Evolutionary conservation across 2,113 vertebrate species (phyloP), one percentile per base, ranked within the genome.

Genomic region (Muscicapa adusta): DNA sequence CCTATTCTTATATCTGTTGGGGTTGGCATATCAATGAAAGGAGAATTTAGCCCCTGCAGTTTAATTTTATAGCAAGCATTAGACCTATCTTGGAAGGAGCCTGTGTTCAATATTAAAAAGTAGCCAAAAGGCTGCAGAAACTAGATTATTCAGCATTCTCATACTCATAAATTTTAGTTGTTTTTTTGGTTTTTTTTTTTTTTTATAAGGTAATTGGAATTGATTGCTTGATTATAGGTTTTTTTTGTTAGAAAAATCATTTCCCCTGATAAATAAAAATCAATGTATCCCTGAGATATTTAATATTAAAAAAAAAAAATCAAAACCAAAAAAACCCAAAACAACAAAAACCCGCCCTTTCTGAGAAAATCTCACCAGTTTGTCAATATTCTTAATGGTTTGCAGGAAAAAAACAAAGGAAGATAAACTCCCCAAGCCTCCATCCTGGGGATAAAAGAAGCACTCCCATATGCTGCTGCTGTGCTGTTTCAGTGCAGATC

Each of bases 401-500:
- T 89, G 58, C 48, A 28, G 62, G 57, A 50, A 68, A 81, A 70
- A 40, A 68, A 16, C 48, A 43, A 53, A 86, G 63, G 77, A 93
- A 82, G 38, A 54, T 25, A 62, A 88, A 51, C 8, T 65, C 62
- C 31, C 42, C 38, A 34, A 24, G 61, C 63, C 61, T 78, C 54
- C 62, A 45, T 56, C 10, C 25, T 1, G 3, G 58, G 70, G 78
- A 83, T 25, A 51, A 86, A 80, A 93, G 84, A 12, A 61, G 25
- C 73, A 42, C 42, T 88, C 34, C 29, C 36, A n/a, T 40, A 54
- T 50, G 88, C 75, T 88, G 91, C n/a, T 71, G 62, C 33, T 65
- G 70, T 42, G 90, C 87, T 87, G 72, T 88, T 85, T 91, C 80
- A 24, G 5, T 89, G 89, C 70, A 62, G 78, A 93, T 92, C 94